These are phyloP conservation scores for Balaeniceps rex DNA, from an alignment of 2,113 vertebrate species.

Conservation along the genomic window DNA sequence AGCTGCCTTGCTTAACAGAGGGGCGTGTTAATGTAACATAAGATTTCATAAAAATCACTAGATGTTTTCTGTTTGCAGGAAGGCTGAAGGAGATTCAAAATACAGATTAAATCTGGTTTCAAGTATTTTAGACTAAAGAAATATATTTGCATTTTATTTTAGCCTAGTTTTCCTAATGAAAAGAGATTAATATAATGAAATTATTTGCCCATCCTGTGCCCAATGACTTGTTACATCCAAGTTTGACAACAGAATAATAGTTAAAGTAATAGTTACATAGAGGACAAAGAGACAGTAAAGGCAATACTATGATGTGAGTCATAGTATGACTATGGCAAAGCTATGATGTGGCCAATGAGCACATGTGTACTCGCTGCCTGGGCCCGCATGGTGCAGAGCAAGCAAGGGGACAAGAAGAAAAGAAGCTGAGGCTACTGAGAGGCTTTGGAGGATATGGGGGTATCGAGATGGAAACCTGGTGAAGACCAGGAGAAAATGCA, in stretches of 20 bases:
- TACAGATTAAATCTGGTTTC: not conserved
- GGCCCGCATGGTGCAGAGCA: not conserved
- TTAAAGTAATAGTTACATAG: not conserved
- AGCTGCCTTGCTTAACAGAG: not conserved
- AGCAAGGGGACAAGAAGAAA: not conserved
- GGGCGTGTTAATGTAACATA: not conserved
- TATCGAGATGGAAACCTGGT: not conserved
- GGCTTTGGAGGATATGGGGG: not conserved
- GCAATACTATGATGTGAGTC: not conserved
- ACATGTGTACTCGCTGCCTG: accelerated
- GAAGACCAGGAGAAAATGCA: not conserved
- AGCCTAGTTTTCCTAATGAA: not conserved
- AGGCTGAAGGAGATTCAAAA: not conserved
- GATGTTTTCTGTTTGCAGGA: not conserved
- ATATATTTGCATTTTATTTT: not conserved
- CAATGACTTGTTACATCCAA: not conserved
- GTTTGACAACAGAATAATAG: not conserved
- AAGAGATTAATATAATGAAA: not conserved
- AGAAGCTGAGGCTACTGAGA: not conserved
- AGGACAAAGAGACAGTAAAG: not conserved
- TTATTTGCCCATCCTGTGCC: not conserved
- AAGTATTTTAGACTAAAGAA: not conserved
- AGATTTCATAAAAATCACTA: not conserved
- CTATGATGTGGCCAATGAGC: not conserved
- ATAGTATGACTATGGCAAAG: not conserved